Conservation (phyloP, 2,888 invertebrate genomes). For the Melieria omissa region DNA sequence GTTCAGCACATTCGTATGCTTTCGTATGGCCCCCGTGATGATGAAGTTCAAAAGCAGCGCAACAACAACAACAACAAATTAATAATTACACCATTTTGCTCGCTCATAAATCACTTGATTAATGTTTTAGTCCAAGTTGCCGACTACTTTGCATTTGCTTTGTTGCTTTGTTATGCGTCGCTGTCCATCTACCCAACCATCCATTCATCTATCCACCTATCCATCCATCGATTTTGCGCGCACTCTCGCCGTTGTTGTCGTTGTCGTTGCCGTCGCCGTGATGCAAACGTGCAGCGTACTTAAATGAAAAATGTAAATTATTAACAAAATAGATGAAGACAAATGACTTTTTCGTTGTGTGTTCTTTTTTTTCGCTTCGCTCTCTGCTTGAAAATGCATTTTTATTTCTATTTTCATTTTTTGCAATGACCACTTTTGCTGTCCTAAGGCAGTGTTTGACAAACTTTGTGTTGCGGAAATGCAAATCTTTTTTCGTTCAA, state of each 20-base stretch:
- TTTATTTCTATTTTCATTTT: not conserved
- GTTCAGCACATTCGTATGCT: no score
- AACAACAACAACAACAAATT: slow-evolving; percentile 12
- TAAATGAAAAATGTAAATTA: slow-evolving; percentile 45
- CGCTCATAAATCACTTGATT: slow-evolving; percentile 37
- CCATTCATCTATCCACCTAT: slow-evolving; percentile 1
- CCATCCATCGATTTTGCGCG: slow-evolving; percentile 1
- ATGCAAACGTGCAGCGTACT: slow-evolving; percentile 7
- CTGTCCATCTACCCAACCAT: not conserved
- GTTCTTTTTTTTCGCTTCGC: not conserved
- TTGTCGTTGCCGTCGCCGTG: not conserved
- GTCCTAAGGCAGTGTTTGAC: not conserved
- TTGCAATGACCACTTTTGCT: not conserved
- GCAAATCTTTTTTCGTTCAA: no score
- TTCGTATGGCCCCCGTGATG: not conserved
- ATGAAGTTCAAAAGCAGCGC: not conserved
- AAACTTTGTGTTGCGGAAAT: not conserved
- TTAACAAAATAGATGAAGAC: slow-evolving; percentile 46
- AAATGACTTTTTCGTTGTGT: slow-evolving; percentile 37
- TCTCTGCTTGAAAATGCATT: not conserved
- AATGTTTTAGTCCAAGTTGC: slow-evolving; percentile 17
- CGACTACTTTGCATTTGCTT: slow-evolving; percentile 1
- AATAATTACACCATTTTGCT: slow-evolving; percentile 34
- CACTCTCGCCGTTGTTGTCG: not conserved
- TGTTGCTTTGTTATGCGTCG: not conserved